Base-by-base conservation (phyloP, 2,888 invertebrate species). In the Ligdia adustata region DNA sequence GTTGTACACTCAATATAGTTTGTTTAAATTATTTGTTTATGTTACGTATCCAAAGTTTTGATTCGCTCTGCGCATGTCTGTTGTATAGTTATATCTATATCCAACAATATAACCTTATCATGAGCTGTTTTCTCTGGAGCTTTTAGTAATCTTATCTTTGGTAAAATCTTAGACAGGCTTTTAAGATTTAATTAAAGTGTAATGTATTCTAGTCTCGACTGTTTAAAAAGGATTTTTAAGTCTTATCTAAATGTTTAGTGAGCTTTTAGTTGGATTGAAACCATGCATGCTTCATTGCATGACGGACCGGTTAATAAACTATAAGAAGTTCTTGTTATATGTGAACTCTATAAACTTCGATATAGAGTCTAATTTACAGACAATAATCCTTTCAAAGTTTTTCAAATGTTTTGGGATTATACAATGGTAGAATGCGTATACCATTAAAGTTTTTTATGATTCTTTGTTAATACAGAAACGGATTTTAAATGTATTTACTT, bases 211-310 rank as follows among this genome's bases (percentile, higher is more conserved):
- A 37, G 31, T 35, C 43, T 31, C 27, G 13, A 34, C 11, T 11
- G 39, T 32, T 35, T 15, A 11, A 32, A 37, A 9, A 38, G 37
- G 33, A 27, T 40, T 44, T 40, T 37, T 24, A 38, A 27, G 11
- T 5, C 18, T 44, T 41, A 53, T 51, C 53, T 57, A 28, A 51
- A 37, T 31, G 15, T 27, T 33, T 42, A 24, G 33, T 42, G 16
- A 51, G 49, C 57, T 52, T 57, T 38, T 31, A 41, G 39, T 24
- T 46, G 33, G 24, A 32, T 46, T 46, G 24, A 46, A 49, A 35
- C 39, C 46, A 45, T 55, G 31, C 55, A 53, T 55, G 57, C 59
- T 52, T 49, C 52, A 47, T 51, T 47, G 60, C 57, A 52, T 55
- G 49, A 45, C 51, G 44, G 41, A 41, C 26, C 48, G 38, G 55